Evolutionary conservation across 2,113 vertebrate species (phyloP).

Genomic region (Eptesicus fuscus): DNA sequence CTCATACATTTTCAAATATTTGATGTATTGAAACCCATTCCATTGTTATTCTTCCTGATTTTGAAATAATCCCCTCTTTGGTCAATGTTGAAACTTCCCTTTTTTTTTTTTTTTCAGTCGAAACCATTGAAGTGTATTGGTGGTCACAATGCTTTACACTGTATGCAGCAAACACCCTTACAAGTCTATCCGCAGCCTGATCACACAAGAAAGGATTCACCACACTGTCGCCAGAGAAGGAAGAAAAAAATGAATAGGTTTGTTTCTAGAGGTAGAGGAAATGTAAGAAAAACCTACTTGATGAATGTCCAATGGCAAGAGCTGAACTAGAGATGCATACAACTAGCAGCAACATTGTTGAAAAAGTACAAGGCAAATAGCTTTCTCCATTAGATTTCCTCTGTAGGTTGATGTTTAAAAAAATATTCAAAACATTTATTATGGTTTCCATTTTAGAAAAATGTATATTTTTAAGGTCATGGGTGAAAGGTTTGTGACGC

Average conservation of each 20-base stretch:
- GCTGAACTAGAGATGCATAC: conserved; percentile 89
- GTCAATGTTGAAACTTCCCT: neutral
- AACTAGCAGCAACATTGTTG: conserved; percentile 89
- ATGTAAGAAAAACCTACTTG: conserved; percentile 72
- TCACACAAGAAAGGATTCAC: conserved; percentile 90
- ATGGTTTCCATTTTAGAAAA: conserved; percentile 62
- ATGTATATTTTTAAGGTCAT: conserved; percentile 59
- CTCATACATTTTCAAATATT: neutral
- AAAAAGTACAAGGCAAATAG: conserved; percentile 82
- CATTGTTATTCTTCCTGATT: neutral
- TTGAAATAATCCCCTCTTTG: neutral
- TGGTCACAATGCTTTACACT: conserved; percentile 98
- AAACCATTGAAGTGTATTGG: conserved; percentile 99
- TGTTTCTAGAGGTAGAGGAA: conserved; percentile 81
- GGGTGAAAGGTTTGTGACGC: too few relatives aligned
- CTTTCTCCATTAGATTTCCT: conserved; percentile 70
- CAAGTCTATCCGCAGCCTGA: conserved; percentile 92
- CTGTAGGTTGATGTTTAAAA: conserved; percentile 64
- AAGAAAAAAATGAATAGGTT: conserved; percentile 56
- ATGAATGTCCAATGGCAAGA: conserved; percentile 84
- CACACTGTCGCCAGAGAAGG: conserved; percentile 85
- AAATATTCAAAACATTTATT: conserved; percentile 69
- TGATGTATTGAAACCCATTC: neutral
- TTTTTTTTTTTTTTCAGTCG: conserved; percentile 77
- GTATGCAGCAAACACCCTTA: conserved; percentile 97